phyloP scores from a whole-genome alignment of 1,140 invertebrate species.

The Megalonaias nervosa region DNA sequence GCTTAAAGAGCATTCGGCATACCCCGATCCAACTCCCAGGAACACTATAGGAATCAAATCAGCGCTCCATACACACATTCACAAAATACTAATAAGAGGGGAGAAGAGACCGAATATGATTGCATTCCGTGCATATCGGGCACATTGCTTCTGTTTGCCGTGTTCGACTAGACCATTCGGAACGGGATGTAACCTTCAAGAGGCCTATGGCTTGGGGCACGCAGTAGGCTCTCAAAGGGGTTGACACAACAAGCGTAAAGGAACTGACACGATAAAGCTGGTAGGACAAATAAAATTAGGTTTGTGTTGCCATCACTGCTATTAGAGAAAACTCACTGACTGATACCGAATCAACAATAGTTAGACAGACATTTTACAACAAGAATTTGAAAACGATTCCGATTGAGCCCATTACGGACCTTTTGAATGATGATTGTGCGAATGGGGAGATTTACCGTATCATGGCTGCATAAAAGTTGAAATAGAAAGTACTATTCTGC shows the following conservation, averaged over 20 bases:
- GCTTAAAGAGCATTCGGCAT: too few species aligned
- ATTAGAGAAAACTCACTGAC: conserved; percentile 15
- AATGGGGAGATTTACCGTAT: conserved; percentile 23
- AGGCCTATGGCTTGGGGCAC: not conserved
- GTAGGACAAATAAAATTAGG: conserved; percentile 14
- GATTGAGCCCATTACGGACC: conserved; percentile 5
- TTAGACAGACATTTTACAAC: conserved; percentile 25
- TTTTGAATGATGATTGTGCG: conserved; percentile 23
- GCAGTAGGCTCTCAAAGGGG: not conserved
- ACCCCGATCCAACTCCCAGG: too few species aligned
- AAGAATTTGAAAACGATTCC: conserved; percentile 10
- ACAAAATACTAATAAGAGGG: too few species aligned
- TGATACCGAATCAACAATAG: conserved; percentile 30
- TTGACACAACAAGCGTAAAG: not conserved
- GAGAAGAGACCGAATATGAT: too few species aligned
- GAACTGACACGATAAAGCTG: not conserved
- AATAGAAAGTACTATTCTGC: not conserved
- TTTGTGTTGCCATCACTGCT: conserved; percentile 4
- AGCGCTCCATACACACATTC: too few species aligned
- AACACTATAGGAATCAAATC: too few species aligned
- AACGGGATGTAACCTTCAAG: not conserved
- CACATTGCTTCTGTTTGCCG: too few species aligned
- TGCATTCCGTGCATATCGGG: too few species aligned
- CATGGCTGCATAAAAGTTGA: conserved; percentile 26
- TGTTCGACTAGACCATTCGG: not conserved